Conservation (phyloP, 2,888 invertebrate species). For the Drosophila atripex region DNA sequence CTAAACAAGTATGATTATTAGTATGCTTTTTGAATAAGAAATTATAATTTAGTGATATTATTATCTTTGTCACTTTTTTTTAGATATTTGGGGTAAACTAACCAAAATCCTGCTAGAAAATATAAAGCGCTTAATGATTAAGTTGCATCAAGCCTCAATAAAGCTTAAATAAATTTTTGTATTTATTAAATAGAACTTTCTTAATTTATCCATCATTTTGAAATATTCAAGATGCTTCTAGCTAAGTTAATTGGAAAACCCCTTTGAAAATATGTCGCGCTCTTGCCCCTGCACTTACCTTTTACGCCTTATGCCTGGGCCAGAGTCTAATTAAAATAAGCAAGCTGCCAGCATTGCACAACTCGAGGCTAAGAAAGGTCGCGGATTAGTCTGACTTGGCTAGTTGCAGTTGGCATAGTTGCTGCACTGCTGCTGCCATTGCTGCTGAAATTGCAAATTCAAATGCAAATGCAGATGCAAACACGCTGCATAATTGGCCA, state of each 20-base stretch:
- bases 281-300: conserved; percentile 35
- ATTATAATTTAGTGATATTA: not conserved
- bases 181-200: not conserved
- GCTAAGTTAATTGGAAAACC: conserved; percentile 6
- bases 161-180: not conserved
- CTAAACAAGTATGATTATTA: not conserved
- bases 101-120: too few relatives aligned
- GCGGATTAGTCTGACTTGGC: conserved; percentile 51
- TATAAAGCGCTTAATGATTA: not conserved
- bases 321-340: conserved; percentile 75
- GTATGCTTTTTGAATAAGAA: not conserved
- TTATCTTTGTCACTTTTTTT: not conserved
- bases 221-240: not conserved
- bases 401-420: conserved; percentile 23
- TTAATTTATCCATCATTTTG: not conserved
- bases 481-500: conserved; percentile 77
- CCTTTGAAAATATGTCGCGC: conserved; percentile 7
- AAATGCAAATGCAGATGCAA: conserved; percentile 54
- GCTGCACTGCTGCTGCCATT: conserved; percentile 15
- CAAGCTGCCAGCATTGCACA: conserved; percentile 41
- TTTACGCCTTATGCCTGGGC: conserved; percentile 53
- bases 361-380: conserved; percentile 58
- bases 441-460: conserved; percentile 31
- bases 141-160: not conserved
- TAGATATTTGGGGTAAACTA: not conserved